Conservation (phyloP, 1,140 invertebrate species). For the Oreohelix idahoensis region DNA sequence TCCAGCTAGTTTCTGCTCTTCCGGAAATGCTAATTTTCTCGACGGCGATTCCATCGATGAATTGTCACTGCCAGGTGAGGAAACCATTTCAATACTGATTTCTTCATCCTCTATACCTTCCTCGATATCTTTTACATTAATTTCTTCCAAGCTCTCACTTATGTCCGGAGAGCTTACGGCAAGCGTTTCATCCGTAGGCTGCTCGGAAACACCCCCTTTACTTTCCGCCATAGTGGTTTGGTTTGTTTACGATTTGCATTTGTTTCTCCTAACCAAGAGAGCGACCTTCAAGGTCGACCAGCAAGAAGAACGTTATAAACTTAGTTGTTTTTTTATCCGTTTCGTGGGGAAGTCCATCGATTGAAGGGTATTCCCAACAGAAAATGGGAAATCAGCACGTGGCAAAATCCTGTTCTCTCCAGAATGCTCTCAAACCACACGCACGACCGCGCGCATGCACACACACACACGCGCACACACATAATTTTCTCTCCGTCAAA, state of each 20-base stretch:
- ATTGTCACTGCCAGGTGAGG: not conserved
- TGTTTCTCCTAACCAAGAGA: not conserved
- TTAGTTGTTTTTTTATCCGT: too few species aligned
- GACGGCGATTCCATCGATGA: not conserved
- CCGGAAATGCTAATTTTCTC: not conserved
- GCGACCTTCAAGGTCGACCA: too few species aligned
- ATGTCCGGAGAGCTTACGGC: not conserved
- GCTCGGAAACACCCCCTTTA: not conserved
- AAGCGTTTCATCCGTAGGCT: not conserved
- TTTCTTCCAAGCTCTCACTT: constrained; percentile 25
- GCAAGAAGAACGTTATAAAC: too few species aligned
- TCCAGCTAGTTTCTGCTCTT: constrained; percentile 22
- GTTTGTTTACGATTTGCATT: constrained; percentile 8
- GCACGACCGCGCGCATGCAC: too few species aligned
- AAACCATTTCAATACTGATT: constrained; percentile 23
- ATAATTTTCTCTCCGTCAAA: too few species aligned
- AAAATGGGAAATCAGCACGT: too few species aligned
- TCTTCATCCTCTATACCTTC: not conserved
- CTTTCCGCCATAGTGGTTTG: constrained; percentile 10
- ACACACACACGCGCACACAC: too few species aligned
- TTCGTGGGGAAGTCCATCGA: too few species aligned
- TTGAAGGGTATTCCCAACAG: too few species aligned
- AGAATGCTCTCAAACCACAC: too few species aligned
- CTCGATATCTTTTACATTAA: not conserved
- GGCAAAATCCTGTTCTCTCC: too few species aligned